phyloP scores from a whole-genome alignment of 1,140 invertebrate species.

The Eumeta japonica region DNA sequence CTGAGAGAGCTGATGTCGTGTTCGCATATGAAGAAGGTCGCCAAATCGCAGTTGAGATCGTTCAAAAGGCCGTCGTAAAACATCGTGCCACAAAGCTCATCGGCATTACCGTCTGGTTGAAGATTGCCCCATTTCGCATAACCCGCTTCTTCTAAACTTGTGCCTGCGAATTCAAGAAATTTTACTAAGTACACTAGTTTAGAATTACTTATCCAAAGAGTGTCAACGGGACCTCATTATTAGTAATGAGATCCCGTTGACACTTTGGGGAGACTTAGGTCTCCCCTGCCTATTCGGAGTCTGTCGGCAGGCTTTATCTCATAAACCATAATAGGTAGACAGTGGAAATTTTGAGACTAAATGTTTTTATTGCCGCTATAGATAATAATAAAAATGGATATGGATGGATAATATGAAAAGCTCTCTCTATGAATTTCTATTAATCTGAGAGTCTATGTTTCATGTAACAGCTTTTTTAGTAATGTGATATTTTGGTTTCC shows the following conservation, averaged over 20 bases:
- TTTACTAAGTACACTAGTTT: neutral
- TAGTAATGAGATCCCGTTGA: too few relatives aligned
- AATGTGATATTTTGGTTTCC: neutral
- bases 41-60: slow-evolving; percentile 26
- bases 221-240: too few relatives aligned
- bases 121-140: slow-evolving; percentile 31
- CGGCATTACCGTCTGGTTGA: slow-evolving; percentile 26
- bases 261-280: too few relatives aligned
- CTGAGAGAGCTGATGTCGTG: slow-evolving; percentile 19
- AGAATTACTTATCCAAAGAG: neutral
- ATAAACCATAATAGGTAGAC: neutral
- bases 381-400: too few relatives aligned
- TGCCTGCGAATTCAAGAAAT: slow-evolving; percentile 19
- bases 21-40: slow-evolving; percentile 41
- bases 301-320: too few relatives aligned
- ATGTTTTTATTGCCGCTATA: neutral
- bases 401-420: too few relatives aligned
- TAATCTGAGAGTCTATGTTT: too few relatives aligned
- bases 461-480: too few relatives aligned
- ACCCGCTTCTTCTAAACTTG: slow-evolving; percentile 21
- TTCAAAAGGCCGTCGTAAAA: slow-evolving; percentile 35
- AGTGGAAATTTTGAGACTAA: neutral
- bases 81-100: slow-evolving; percentile 39
- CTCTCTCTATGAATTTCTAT: too few relatives aligned
- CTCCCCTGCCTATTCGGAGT: too few relatives aligned